These are phyloP conservation scores for Rhinophrynus dorsalis DNA, from an alignment of 2,797 vertebrate species.

Conservation along the genomic window DNA sequence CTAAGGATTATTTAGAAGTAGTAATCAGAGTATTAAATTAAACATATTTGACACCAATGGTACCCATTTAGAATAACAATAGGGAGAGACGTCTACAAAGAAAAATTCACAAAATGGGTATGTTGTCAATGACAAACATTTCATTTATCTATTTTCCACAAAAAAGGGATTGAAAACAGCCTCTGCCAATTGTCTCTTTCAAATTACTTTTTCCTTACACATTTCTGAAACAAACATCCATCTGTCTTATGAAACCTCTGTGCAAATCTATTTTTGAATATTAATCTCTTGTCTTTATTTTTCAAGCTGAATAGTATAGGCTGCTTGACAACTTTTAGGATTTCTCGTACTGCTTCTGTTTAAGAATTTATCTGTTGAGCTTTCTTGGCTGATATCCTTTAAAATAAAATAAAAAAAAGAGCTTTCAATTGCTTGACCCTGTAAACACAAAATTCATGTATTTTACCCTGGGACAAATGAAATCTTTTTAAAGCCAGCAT, in stretches of 20 bases:
- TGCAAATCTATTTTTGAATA: conserved; percentile 56
- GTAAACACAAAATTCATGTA: conserved; percentile 75
- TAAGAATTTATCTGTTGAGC: background rate
- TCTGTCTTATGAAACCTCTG: conserved; percentile 55
- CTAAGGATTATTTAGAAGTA: conserved; percentile 51
- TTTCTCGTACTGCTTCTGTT: background rate
- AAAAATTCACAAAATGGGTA: conserved; percentile 38
- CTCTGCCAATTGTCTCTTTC: conserved; percentile 31
- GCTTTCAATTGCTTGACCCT: conserved; percentile 69
- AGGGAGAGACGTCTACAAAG: conserved; percentile 36
- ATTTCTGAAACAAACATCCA: conserved; percentile 47
- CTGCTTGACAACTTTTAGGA: conserved; percentile 60
- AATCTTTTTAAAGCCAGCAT: conserved; percentile 82
- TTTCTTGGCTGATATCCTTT: background rate
- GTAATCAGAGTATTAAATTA: conserved; percentile 48
- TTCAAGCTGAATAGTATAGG: conserved; percentile 59
- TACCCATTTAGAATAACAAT: conserved; percentile 51
- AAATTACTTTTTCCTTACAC: conserved; percentile 30
- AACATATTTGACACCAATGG: conserved; percentile 49
- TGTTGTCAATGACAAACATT: conserved; percentile 45
- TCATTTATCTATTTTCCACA: conserved; percentile 39
- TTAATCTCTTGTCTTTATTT: conserved; percentile 64
- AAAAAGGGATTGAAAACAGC: conserved; percentile 30
- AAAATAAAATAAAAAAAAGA: conserved; percentile 58
- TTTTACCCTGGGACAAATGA: conserved; percentile 73